These are phyloP conservation scores for Orthosia incerta DNA, from an alignment of 2,888 invertebrate genomes.

Conservation along the genomic window DNA sequence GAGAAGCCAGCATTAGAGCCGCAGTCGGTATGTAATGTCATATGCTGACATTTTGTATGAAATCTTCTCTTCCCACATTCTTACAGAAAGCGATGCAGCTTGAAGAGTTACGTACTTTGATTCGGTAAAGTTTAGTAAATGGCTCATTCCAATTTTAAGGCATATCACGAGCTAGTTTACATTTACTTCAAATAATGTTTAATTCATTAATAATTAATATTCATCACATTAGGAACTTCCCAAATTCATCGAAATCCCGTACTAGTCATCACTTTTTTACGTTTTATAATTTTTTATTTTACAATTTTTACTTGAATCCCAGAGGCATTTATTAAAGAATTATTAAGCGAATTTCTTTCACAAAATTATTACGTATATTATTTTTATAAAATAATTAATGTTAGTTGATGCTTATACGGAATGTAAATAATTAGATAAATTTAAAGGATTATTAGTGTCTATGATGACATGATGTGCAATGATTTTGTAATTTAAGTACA, in stretches of 20 bases:
- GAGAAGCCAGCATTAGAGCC: no score
- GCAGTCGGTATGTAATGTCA: neutral
- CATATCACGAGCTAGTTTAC: constrained; percentile 40
- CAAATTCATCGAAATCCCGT: constrained; percentile 48
- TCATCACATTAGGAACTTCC: constrained; percentile 21
- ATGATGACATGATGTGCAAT: constrained; percentile 68
- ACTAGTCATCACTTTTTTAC: constrained; percentile 60
- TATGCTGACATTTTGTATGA: neutral
- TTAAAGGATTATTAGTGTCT: constrained; percentile 49
- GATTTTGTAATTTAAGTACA: constrained; percentile 76
- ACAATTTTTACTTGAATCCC: constrained; percentile 21
- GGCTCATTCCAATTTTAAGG: constrained; percentile 19
- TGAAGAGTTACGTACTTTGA: neutral
- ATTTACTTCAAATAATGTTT: constrained; percentile 14
- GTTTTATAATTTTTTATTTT: constrained; percentile 33
- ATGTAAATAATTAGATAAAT: constrained; percentile 61
- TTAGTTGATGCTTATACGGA: constrained; percentile 45
- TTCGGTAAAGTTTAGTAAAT: constrained; percentile 11
- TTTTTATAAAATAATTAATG: constrained; percentile 47
- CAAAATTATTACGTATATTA: constrained; percentile 53
- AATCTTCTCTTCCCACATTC: neutral
- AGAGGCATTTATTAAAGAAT: constrained; percentile 59
- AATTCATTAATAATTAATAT: neutral
- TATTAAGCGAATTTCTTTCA: constrained; percentile 51
- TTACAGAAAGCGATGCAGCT: neutral